Conservation (phyloP, 2,888 invertebrate genomes). For the Arge pagana region DNA sequence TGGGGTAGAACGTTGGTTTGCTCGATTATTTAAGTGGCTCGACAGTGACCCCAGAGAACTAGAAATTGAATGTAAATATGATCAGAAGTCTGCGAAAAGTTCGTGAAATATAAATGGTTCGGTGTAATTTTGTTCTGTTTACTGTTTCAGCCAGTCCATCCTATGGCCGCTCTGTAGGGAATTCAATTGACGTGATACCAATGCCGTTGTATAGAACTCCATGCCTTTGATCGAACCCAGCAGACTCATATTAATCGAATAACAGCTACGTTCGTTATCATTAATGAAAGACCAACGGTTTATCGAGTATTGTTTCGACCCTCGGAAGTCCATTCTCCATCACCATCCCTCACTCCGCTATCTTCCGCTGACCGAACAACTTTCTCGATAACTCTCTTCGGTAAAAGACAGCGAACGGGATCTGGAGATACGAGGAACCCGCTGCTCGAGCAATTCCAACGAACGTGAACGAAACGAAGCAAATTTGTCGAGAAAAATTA, state of each 20-base stretch:
- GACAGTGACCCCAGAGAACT: slow-evolving; percentile 21
- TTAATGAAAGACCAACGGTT: too few species aligned
- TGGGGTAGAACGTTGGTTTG: too few species aligned
- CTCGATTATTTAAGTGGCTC: slow-evolving; percentile 25
- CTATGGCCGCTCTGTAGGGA: slow-evolving; percentile 13
- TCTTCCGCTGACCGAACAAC: too few species aligned
- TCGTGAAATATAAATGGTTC: slow-evolving; percentile 44
- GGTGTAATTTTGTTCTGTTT: slow-evolving; percentile 32
- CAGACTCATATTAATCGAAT: slow-evolving; percentile 19
- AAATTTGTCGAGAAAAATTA: too few species aligned
- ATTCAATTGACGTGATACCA: slow-evolving; percentile 20
- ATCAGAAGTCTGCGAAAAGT: slow-evolving; percentile 43
- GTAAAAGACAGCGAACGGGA: too few species aligned
- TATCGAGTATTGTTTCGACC: too few species aligned
- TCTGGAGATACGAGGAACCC: too few species aligned
- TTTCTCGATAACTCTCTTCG: too few species aligned
- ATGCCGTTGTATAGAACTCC: slow-evolving; percentile 6
- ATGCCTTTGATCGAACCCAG: slow-evolving; percentile 2
- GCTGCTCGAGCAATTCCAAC: too few species aligned
- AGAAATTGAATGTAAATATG: slow-evolving; percentile 49
- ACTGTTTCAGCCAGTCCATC: slow-evolving; percentile 21
- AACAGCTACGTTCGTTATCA: slow-evolving; percentile 17
- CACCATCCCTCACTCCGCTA: too few species aligned
- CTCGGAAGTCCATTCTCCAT: too few species aligned
- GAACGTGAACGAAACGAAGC: too few species aligned